Evolutionary conservation across 2,797 vertebrate species (phyloP).

Genomic region (Emys orbicularis): DNA sequence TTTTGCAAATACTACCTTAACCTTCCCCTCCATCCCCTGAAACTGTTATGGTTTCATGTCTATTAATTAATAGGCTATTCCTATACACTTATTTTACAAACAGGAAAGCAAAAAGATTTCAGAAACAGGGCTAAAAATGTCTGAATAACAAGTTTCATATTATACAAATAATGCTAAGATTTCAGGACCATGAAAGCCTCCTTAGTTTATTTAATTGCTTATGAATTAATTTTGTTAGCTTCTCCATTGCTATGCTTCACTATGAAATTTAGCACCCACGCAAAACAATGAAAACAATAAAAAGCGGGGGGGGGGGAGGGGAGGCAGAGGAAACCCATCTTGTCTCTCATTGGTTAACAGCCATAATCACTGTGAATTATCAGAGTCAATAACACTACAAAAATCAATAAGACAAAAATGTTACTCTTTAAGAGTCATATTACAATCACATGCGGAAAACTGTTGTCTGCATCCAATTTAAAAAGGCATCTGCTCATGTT

Average conservation of each 20-base stretch:
- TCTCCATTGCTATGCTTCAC: slow-evolving; percentile 16
- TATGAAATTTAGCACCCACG: slow-evolving; percentile 49
- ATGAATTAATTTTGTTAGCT: slow-evolving; percentile 54
- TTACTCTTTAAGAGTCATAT: slow-evolving; percentile 77
- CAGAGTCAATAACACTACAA: slow-evolving; percentile 20
- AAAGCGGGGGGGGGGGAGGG: slow-evolving; percentile 18
- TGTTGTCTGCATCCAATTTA: slow-evolving; percentile 79
- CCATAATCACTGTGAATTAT: slow-evolving; percentile 73
- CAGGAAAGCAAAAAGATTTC: neutral
- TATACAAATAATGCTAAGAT: neutral
- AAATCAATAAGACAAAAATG: slow-evolving; percentile 79
- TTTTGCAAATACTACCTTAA: neutral
- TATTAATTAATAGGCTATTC: neutral
- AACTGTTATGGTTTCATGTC: neutral
- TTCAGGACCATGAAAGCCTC: neutral
- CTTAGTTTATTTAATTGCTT: slow-evolving; percentile 39
- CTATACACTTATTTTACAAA: neutral
- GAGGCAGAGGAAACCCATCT: neutral
- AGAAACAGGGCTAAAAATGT: neutral
- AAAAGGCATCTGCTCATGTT: slow-evolving; percentile 84
- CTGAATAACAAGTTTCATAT: neutral
- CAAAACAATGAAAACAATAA: slow-evolving; percentile 45
- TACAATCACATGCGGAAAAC: slow-evolving; percentile 76
- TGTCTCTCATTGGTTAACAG: slow-evolving; percentile 54
- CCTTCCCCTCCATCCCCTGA: neutral